phyloP scores from a whole-genome alignment of 2,113 vertebrate species.

The Takifugu flavidus region DNA sequence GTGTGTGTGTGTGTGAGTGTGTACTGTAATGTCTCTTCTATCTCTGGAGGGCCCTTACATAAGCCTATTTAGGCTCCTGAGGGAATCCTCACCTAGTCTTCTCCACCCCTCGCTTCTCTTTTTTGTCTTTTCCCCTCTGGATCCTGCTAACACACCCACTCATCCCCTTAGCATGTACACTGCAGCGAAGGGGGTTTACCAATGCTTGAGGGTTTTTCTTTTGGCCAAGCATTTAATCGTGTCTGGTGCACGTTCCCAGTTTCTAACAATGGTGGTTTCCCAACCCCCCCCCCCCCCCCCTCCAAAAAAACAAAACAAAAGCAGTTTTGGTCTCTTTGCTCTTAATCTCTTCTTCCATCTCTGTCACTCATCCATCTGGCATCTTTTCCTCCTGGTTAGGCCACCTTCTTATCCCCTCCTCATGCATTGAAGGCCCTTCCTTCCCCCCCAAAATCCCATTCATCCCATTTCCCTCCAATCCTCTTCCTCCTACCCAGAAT shows the following conservation, averaged over 20 bases:
- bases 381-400: slow-evolving; percentile 39
- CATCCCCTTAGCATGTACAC: slow-evolving; percentile 40
- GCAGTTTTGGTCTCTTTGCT: slow-evolving; percentile 13
- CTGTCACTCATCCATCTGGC: slow-evolving; percentile 51
- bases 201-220: slow-evolving; percentile 46
- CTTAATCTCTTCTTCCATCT: slow-evolving; percentile 30
- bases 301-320: not conserved
- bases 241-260: slow-evolving; percentile 49
- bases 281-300: not conserved
- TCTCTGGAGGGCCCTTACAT: slow-evolving; percentile 48
- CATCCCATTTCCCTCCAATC: slow-evolving; percentile 33
- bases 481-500: not conserved
- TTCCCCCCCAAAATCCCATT: slow-evolving; percentile 45
- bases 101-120: slow-evolving; percentile 1
- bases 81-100: slow-evolving; percentile 47
- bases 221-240: slow-evolving; percentile 52
- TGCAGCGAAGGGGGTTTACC: slow-evolving; percentile 39
- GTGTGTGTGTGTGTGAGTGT: slow-evolving; percentile 15
- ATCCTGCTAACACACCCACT: slow-evolving; percentile 58
- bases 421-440: slow-evolving; percentile 38
- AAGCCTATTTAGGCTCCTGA: slow-evolving; percentile 52
- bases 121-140: slow-evolving; percentile 23
- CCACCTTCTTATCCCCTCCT: slow-evolving; percentile 55
- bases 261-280: slow-evolving; percentile 39
- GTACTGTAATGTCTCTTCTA: slow-evolving; percentile 45